These are phyloP conservation scores for Cossypha dichroa DNA, from an alignment of 2,797 vertebrate species.

Conservation along the genomic window DNA sequence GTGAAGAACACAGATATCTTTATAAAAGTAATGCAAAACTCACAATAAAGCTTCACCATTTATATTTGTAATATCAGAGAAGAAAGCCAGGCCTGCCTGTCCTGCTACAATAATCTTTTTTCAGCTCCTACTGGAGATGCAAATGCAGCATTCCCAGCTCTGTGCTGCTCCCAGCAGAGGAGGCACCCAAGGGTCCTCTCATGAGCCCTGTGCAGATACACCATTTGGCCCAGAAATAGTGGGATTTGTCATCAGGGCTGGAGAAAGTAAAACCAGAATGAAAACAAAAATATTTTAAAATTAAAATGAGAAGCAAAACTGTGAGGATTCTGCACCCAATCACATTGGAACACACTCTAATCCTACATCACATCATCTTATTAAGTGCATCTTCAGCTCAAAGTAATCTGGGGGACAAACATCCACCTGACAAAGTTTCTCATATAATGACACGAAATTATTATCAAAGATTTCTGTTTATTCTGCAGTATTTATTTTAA, in stretches of 20 bases:
- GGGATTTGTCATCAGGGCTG: neutral
- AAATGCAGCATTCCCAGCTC: neutral
- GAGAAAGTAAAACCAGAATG: neutral
- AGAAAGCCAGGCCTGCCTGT: neutral
- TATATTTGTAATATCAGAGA: neutral
- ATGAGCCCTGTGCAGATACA: neutral
- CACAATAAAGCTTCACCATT: neutral
- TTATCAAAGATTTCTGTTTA: neutral
- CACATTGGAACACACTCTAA: neutral
- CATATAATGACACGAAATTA: neutral
- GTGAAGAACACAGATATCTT: accelerated
- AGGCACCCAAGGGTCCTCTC: neutral
- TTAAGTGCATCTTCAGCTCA: neutral
- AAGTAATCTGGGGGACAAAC: neutral
- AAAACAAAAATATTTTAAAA: neutral
- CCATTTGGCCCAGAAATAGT: neutral
- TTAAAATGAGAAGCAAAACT: neutral
- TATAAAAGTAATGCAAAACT: neutral
- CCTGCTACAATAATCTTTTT: neutral
- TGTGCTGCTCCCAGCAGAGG: neutral
- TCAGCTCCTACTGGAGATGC: neutral
- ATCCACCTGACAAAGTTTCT: neutral
- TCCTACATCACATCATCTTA: neutral
- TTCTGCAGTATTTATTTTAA: neutral
- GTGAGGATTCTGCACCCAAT: neutral